Evolutionary conservation across 1,140 invertebrate species (phyloP), one percentile per base, ranked within the genome.

Genomic region (Neodiprion lecontei): DNA sequence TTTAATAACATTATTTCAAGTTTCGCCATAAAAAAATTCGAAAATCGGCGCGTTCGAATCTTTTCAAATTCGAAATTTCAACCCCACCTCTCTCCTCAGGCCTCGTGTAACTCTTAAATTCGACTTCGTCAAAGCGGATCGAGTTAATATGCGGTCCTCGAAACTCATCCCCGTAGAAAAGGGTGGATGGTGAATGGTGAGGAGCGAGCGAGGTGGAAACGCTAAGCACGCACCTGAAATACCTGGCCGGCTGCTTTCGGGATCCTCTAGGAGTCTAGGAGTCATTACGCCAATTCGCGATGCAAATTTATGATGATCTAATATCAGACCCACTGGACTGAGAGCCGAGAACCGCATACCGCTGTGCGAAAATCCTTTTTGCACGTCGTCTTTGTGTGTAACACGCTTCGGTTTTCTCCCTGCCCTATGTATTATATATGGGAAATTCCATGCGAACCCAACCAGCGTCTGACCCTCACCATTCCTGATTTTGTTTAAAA

Each of bases 241-340:
- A 40, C 28, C 28, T 40, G 28, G 5, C 28, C 28, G 5, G 28
- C 28, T 2, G 28, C 67, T 65, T 47, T 53, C 72, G 61, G 76
- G 73, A 80, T 75, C 76, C 80, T 66, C 73, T 79, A 76, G 72
- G 72, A 79, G 78, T 66, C 73, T 79, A 76, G 72, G 70, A 79
- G 79, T 82, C 80, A 79, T 83, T 81, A 84, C 75, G 74, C 77
- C 77, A 83, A 84, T 84, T 80, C 78, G 68, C 70, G 67, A 84
- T 84, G 82, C 80, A 84, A 82, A 82, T 84, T 83, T 83, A 84
- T 84, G 81, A 82, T 81, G 80, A 82, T 82, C 81, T 79, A 83
- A 83, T 83, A 84, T 80, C 74, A 79, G 79, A 78, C 73, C 75
- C 74, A 80, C 78, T 69, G 48, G 40, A 69, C 66, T 67, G 61